Base-by-base conservation (phyloP, 1,140 invertebrate genomes). In the Zaprionus inermis region DNA sequence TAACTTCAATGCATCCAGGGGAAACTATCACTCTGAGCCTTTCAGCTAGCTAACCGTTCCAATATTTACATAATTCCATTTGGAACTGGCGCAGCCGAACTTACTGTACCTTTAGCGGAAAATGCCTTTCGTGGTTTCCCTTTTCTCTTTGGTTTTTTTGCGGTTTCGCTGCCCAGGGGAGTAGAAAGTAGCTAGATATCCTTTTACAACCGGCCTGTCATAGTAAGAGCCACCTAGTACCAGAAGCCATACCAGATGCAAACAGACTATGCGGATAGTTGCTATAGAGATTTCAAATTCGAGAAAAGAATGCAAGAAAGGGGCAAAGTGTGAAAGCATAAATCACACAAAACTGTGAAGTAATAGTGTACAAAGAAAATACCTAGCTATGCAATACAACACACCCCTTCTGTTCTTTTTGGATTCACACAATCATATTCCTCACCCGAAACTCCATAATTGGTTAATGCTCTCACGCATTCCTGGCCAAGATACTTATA, bases 1-100 rank as follows among this genome's bases (percentile, higher is more conserved):
- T 81, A 65, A 52, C 56, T 73, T 55, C 66, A 70, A 36, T 44
- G 51, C 61, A 72, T 55, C 51, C 44, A 14, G 5, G 30, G 32
- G 67, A 61, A 56, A 18, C 24, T 22, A 12, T 36, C 30, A 5
- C 24, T 34, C 12, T 16, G 12, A n/a, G 28, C 11, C 24, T 11
- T 11, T 18, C 18, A 3, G 56, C 66, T 55, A 52, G 44, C 38
- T 28, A 28, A 52, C 32, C 30, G 41, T 64, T 61, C 41, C 32
- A 24, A 14, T 30, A 86, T 88, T 82, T 86, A 83, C 82, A 86
- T 86, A 86, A 82, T 86, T 82, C 79, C 75, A 81, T 81, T 81
- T 80, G 78, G 24, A 46, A 52, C 69, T 81, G 75, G 78, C 79
- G 76, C 24, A 28, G 24, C 24, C 24, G 75, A 76, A 49, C 34